A percentile compares a stretch with the other conserved stretches of the same genome.
Evolutionary conservation across 2,797 vertebrate species (phyloP).

Genomic region (Merluccius polli): DNA sequence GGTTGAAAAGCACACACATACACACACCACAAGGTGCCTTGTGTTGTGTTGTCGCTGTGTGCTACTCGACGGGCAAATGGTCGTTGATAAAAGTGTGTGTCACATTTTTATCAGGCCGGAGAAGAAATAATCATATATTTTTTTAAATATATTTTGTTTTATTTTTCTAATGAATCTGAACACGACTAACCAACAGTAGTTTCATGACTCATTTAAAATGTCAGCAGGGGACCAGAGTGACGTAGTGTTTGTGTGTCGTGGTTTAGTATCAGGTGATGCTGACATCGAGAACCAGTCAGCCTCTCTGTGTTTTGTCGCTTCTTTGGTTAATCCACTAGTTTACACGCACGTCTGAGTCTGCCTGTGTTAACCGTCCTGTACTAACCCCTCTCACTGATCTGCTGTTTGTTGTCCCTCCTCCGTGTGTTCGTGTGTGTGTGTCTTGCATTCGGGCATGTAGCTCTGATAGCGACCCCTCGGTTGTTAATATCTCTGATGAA

Average conservation of each 20-base stretch:
- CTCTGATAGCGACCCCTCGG: conserved; percentile 76
- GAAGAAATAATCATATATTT: neutral
- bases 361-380: conserved; percentile 39
- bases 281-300: neutral
- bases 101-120: neutral
- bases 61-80: neutral
- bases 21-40: neutral
- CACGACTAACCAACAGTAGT: conserved; percentile 3
- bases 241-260: neutral
- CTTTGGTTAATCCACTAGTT: conserved; percentile 25
- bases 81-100: neutral
- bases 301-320: neutral
- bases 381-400: conserved; percentile 13
- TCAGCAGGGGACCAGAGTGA: neutral
- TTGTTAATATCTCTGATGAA: conserved; percentile 93
- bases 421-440: conserved; percentile 40
- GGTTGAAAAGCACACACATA: neutral
- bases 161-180: neutral
- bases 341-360: conserved; percentile 44
- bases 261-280: neutral
- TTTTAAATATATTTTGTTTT: neutral
- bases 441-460: conserved; percentile 77
- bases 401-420: conserved; percentile 34
- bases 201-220: neutral
- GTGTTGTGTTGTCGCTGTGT: neutral